These are phyloP conservation scores for Syngnathus typhle DNA, from an alignment of 2,113 vertebrate genomes.

Conservation along the genomic window DNA sequence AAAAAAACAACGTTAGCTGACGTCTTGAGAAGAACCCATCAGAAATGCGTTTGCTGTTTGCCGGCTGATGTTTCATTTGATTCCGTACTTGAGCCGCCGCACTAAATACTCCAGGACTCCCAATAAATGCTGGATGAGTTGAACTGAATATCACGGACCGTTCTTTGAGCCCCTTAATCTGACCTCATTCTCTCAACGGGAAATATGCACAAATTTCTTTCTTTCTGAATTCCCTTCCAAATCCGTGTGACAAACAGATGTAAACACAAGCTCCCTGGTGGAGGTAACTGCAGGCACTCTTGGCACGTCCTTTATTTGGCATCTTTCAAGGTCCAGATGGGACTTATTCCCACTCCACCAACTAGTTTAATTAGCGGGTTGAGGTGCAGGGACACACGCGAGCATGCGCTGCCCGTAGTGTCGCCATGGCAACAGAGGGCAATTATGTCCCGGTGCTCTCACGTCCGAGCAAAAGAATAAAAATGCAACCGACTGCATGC, in stretches of 20 bases:
- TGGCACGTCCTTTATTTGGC: neutral
- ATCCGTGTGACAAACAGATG: neutral
- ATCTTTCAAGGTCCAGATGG: conserved; percentile 10
- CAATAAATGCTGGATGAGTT: no score
- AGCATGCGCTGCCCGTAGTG: conserved; percentile 4
- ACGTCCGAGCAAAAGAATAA: no score
- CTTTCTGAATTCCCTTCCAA: neutral
- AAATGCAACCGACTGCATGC: neutral
- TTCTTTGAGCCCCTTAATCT: neutral
- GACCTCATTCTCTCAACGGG: neutral
- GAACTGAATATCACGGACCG: no score
- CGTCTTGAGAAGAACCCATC: neutral
- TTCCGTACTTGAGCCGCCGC: no score
- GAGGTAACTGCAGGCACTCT: neutral
- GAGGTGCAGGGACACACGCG: conserved; percentile 31
- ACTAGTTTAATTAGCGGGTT: conserved; percentile 54
- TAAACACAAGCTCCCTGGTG: neutral
- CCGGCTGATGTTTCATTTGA: no score
- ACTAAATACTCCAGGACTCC: no score
- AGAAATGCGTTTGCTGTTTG: neutral
- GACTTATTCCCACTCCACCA: conserved; percentile 39
- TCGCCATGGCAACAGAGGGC: conserved; percentile 41
- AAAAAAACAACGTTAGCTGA: no score
- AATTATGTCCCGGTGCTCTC: conserved; percentile 42
- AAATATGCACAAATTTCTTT: neutral